Conservation (phyloP, 2,888 invertebrate genomes). For the Brassicogethes aeneus region DNA sequence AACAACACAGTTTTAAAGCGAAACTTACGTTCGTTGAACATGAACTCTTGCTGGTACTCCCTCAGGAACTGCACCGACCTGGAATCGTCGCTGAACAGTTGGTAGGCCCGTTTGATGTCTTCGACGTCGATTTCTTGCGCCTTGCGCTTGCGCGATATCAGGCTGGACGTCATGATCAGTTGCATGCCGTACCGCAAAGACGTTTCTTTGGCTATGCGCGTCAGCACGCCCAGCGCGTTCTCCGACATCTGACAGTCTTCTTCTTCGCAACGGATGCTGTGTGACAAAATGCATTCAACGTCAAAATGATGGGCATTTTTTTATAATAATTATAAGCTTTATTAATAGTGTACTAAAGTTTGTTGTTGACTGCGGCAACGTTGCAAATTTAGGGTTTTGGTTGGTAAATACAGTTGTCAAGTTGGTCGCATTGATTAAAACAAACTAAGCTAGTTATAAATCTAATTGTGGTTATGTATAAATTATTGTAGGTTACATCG, state of each 20-base stretch:
- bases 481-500: no score
- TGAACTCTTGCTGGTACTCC: constrained; percentile 93
- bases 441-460: no score
- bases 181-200: constrained; percentile 96
- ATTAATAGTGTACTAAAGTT: no score
- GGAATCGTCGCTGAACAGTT: constrained; percentile 88
- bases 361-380: no score
- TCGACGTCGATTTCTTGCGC: constrained; percentile 75
- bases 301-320: no score
- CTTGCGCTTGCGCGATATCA: constrained; percentile 88
- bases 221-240: constrained; percentile 84
- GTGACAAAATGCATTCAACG: no score
- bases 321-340: neutral
- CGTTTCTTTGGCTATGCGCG: constrained; percentile 87
- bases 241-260: constrained; percentile 93
- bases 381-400: no score
- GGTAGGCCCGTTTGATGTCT: constrained; percentile 92
- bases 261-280: constrained; percentile 75
- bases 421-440: no score
- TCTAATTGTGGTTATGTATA: no score
- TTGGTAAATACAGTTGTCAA: no score
- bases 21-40: constrained; percentile 63
- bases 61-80: constrained; percentile 89
- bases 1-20: no score
- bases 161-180: constrained; percentile 87